phyloP scores from a whole-genome alignment of 2,888 invertebrate genomes.

The Xestia xanthographa region DNA sequence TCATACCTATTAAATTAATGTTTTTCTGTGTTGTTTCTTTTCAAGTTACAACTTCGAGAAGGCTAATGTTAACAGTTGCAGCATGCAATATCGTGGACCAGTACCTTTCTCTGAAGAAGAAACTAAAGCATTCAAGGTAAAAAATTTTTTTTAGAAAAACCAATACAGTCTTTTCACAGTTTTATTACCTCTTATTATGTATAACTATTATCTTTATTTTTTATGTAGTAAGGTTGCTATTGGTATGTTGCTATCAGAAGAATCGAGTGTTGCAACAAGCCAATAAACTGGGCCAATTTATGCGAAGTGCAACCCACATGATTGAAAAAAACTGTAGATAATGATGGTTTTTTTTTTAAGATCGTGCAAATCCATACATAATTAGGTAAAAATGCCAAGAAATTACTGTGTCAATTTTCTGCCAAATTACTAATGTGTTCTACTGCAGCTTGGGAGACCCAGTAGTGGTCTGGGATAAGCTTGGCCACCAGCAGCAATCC shows the following conservation, averaged over 20 bases:
- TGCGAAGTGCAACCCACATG: not conserved
- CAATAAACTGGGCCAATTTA: not conserved
- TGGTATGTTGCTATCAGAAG: not conserved
- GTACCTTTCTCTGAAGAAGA: slow-evolving; percentile 61
- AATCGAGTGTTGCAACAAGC: not conserved
- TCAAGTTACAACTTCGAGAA: slow-evolving; percentile 29
- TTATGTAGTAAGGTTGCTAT: not conserved
- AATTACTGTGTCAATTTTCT: not conserved
- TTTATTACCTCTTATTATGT: not conserved
- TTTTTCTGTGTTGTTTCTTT: not conserved
- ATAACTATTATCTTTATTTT: not conserved
- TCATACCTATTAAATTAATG: not conserved
- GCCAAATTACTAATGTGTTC: not conserved
- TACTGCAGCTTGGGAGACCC: not conserved
- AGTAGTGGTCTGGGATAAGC: not conserved
- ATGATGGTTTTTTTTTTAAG: no score
- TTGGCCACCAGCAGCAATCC: not conserved
- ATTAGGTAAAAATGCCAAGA: no score
- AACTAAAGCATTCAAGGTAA: slow-evolving; percentile 57
- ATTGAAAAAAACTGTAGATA: not conserved
- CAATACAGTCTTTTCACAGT: not conserved
- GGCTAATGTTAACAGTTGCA: slow-evolving; percentile 5
- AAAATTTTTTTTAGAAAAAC: not conserved
- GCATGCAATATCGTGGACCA: slow-evolving; percentile 41
- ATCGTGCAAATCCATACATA: no score